phyloP scores from a whole-genome alignment of 2,888 invertebrate genomes.

The Acanthopleura granulata region DNA sequence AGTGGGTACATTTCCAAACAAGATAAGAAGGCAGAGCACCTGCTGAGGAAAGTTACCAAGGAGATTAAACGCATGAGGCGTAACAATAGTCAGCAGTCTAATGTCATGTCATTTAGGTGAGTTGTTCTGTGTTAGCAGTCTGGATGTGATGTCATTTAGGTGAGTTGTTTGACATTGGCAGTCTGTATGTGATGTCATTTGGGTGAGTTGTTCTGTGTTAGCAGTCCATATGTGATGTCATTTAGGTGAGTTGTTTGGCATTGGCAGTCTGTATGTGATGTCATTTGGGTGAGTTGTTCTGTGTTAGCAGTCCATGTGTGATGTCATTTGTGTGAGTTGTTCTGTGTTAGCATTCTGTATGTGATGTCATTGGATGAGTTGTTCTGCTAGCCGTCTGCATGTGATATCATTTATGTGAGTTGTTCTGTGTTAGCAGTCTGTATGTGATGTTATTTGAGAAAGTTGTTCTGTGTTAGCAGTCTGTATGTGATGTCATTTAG shows the following conservation, averaged over 20 bases:
- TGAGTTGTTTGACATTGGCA: constrained; percentile 68
- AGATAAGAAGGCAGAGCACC: constrained; percentile 81
- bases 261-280: constrained; percentile 89
- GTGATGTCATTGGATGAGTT: neutral
- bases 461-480: too few relatives aligned
- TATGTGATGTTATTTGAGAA: too few relatives aligned
- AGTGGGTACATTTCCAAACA: constrained; percentile 58
- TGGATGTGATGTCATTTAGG: neutral
- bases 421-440: too few relatives aligned
- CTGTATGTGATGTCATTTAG: too few relatives aligned
- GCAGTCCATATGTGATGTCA: constrained; percentile 79
- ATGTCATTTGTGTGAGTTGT: neutral
- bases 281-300: constrained; percentile 85
- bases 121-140: constrained; percentile 61
- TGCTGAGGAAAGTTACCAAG: constrained; percentile 88
- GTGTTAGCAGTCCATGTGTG: neutral
- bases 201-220: constrained; percentile 77
- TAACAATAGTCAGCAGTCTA: constrained; percentile 89
- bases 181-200: constrained; percentile 91
- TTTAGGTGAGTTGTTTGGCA: constrained; percentile 53
- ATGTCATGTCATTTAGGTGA: constrained; percentile 93
- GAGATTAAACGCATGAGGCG: constrained; percentile 92
- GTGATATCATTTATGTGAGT: too few relatives aligned
- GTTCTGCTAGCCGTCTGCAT: too few relatives aligned
- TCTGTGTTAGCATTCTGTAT: constrained; percentile 75